These are phyloP conservation scores for Nezara viridula DNA, from an alignment of 2,888 invertebrate genomes.

Conservation along the genomic window DNA sequence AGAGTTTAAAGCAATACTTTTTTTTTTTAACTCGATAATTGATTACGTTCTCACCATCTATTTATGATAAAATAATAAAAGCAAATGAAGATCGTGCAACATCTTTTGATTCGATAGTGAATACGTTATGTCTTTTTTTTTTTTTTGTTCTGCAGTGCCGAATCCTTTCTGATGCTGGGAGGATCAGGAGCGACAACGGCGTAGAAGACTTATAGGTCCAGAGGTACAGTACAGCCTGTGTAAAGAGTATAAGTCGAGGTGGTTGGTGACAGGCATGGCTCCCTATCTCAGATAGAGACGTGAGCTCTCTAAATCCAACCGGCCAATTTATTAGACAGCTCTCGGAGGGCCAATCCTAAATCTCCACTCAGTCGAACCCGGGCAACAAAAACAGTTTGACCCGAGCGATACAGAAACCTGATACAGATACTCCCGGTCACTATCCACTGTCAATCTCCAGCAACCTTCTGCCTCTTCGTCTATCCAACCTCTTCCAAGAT, in stretches of 20 bases:
- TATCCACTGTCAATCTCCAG: slow-evolving; percentile 45
- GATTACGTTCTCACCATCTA: too few species aligned
- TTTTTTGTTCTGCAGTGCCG: not conserved
- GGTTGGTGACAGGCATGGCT: slow-evolving; percentile 10
- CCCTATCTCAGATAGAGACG: slow-evolving; percentile 43
- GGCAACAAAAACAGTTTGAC: slow-evolving; percentile 48
- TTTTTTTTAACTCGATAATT: too few species aligned
- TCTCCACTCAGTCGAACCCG: slow-evolving; percentile 49
- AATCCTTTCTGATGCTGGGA: not conserved
- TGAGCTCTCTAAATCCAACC: slow-evolving; percentile 49
- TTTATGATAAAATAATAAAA: not conserved
- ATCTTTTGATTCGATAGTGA: not conserved
- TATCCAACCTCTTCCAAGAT: slow-evolving; percentile 15
- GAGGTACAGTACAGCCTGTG: slow-evolving; percentile 12
- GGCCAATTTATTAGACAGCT: slow-evolving; percentile 42
- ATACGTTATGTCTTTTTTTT: not conserved
- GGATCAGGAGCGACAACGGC: not conserved
- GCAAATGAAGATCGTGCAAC: not conserved
- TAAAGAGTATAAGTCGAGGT: not conserved
- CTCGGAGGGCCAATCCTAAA: slow-evolving; percentile 47
- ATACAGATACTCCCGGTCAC: slow-evolving; percentile 52
- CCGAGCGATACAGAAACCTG: slow-evolving; percentile 52
- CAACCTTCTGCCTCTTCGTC: slow-evolving; percentile 37
- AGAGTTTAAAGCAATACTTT: too few species aligned
- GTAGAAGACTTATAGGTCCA: not conserved